Evolutionary conservation across 2,797 vertebrate species (phyloP), one percentile per base, ranked within the genome.

Genomic region (Melanotaenia maccullochi): DNA sequence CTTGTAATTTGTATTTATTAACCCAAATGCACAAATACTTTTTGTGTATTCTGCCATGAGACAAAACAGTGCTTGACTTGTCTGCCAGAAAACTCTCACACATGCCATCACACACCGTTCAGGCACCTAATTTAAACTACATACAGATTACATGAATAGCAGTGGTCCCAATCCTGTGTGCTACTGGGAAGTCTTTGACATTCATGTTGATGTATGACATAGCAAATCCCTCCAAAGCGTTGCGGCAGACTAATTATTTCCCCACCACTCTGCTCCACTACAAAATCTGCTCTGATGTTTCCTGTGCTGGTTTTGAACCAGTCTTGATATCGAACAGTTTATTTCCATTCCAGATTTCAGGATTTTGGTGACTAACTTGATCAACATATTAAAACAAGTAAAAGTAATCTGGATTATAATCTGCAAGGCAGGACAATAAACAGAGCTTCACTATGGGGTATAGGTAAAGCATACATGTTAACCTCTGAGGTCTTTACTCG

Each of bases 21-120:
- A 44, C 47, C 35, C 42, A 74, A 70, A 58, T 25, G n/a, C 51
- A 55, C 52, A 55, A 16, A 18, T 30, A 8, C 25, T 28, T 25
- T 13, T 14, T 16, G 13, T 18, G 13, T 16, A 55, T 14, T 14
- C 25, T 16, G 12, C 24, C 5, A 6, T 14, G 14, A 30, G 9
- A 54, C 24, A 12, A 24, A 52, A 25, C 11, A 28, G 24, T n/a
- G 20, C 44, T 9, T 3, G 6, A 47, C 18, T 24, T 13, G 49
- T 3, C 22, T 3, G 2, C 49, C 9, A 51, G 47, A 22, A 22
- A 22, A n/a, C 8, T 52, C 49, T 52, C 25, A 28, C 28, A 28
- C 28, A 28, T 22, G 49, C 5, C 49, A 13, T 13, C 13, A 4
- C 22, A 11, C 47, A 52, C 49, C 4, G 3, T 24, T 52, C 22